A percentile compares a stretch with the other conserved stretches of the same genome.
Evolutionary conservation across 2,797 vertebrate species (phyloP).

Genomic region (Eospalax fontanierii): DNA sequence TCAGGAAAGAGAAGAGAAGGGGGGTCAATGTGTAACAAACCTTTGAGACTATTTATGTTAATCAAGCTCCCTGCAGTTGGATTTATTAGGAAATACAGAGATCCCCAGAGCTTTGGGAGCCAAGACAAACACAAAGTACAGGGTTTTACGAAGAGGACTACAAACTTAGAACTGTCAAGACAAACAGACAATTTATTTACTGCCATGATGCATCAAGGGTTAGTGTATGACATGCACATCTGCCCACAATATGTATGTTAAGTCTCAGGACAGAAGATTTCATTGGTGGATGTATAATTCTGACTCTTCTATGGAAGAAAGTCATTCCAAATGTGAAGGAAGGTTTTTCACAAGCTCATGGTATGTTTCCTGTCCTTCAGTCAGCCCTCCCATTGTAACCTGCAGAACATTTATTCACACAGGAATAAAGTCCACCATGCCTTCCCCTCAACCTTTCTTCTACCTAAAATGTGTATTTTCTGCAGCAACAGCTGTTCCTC

Average conservation of each 20-base stretch:
- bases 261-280: background rate
- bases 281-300: background rate
- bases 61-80: constrained; percentile 24
- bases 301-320: background rate
- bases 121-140: background rate
- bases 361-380: background rate
- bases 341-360: background rate
- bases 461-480: constrained; percentile 36
- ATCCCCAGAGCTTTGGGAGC: background rate
- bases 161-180: background rate
- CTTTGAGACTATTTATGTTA: constrained; percentile 18
- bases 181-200: constrained; percentile 13
- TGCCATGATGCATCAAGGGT: background rate
- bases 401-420: background rate
- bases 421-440: background rate
- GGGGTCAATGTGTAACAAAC: background rate
- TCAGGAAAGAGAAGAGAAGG: background rate
- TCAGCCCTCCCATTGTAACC: background rate
- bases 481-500: background rate
- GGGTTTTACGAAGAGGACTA: constrained; percentile 5
- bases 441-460: background rate
- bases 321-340: background rate
- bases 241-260: background rate
- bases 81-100: constrained; percentile 22
- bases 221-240: background rate